These are phyloP conservation scores for Trachemys scripta DNA, from an alignment of 2,113 vertebrate genomes.

Conservation along the genomic window DNA sequence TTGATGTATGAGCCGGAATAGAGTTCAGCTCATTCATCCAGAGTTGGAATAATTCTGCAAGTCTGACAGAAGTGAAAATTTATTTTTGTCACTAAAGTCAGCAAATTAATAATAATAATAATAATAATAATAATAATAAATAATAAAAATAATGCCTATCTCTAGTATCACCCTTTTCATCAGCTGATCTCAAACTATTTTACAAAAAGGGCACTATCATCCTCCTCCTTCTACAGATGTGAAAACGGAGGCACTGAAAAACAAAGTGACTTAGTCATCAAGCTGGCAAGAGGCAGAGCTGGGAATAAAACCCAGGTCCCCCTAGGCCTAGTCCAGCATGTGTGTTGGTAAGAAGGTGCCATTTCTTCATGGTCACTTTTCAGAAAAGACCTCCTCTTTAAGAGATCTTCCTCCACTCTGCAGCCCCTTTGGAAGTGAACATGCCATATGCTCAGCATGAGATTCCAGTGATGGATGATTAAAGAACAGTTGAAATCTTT, in stretches of 20 bases:
- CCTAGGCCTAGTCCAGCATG: background rate
- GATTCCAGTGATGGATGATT: background rate
- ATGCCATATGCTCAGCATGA: background rate
- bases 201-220: background rate
- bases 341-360: background rate
- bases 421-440: background rate
- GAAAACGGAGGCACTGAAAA: background rate
- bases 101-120: background rate
- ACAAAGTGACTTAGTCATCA: background rate
- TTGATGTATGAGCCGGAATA: background rate
- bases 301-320: background rate
- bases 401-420: background rate
- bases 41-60: background rate
- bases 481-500: background rate
- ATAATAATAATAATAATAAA: background rate
- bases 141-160: too few species aligned
- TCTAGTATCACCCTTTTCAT: background rate
- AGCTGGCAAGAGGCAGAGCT: background rate
- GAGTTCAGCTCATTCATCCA: background rate
- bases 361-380: background rate
- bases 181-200: background rate
- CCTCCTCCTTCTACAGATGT: background rate
- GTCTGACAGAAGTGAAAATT: background rate
- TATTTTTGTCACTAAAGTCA: background rate
- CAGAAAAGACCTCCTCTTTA: background rate